Base-by-base conservation (phyloP, 2,888 invertebrate genomes). In the Agrotis clavis region DNA sequence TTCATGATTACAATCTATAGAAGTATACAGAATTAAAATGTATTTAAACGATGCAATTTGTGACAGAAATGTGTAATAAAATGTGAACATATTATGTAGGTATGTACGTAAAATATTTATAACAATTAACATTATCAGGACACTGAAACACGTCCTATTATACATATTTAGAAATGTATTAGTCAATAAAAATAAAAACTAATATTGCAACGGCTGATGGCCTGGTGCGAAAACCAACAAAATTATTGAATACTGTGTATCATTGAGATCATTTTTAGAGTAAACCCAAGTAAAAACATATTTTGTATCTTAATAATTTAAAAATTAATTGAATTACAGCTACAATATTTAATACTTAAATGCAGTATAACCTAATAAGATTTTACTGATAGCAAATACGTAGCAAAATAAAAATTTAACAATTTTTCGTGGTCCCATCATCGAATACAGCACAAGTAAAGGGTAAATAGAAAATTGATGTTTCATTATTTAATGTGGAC, bases 191-290 rank as follows among this genome's bases (percentile, higher is more conserved):
- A 78, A 82, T 68, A 78, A 78, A 81, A 77, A 64, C 77, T 83
- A 82, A 67, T 75, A 84, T 79, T 71, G 68, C 65, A 54, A 62
- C 66, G 56, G 61, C 67, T 74, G 77, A 82, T 82, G 66, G 53
- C 64, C 73, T n/a, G 18, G 74, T 78, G 82, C 70, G 47, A 68
- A 74, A 79, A 77, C 59, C 64, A 85, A 80, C 71, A 79, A 84
- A 59, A 88, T 91, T 91, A 88, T 84, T 88, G 84, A 94, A 93
- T 93, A 94, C 93, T 93, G 92, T 89, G 92, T 92, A 94, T 90
- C 89, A 87, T 85, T 93, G 94, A 94, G 94, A 94, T 94, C 94
- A 94, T 90, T 90, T 88, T 84, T 87, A 86, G 82, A 86, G 83
- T 82, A 84, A 82, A 77, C 63, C 75, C 84, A 80, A 73, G 50